Base-by-base conservation (phyloP, 2,888 invertebrate genomes). In the Epinotia bilunana region DNA sequence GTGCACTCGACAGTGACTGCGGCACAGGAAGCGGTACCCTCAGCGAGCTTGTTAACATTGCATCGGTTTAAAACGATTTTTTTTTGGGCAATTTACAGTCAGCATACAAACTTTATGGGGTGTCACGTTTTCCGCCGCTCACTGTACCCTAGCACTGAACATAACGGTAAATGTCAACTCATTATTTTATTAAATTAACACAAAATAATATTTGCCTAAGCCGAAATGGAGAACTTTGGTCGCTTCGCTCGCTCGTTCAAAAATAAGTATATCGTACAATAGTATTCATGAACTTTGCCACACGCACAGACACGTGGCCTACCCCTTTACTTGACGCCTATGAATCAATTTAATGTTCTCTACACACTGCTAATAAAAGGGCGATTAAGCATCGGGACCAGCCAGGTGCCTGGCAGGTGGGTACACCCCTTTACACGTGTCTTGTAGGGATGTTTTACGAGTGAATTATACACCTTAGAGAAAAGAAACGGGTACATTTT, bases 341-440 rank as follows among this genome's bases (percentile, higher is more conserved):
- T 58, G 4, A 69, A 58, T 69, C 68, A 69, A 68, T 69, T 69
- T 58, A 58, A 16, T 58, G 58, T 69, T 58, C 69, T 2, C 5
- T 58, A 23, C 53, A 49, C 60, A 33, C n/a, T 16, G 53, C 23
- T 11, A 20, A 62, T 71, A 53, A 71, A 49, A 53, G 70, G 49
- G 70, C 20, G 49, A 46, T 70, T 71, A 71, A 65, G 53, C 39
- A 46, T 23, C 23, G 13, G 23, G 49, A 49, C 18, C 28, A 33
- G 61, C 61, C 70, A 70, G 70, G 70, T 70, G 70, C 6, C 20
- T 18, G 49, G 70, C 70, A 71, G 70, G 70, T 71, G 70, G 20
- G 49, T 6, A 53, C 53, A 60, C 58, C 46, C 69, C 69, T 60
- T 69, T 69, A 60, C 58, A 16, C 7, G 53, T 53, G 53, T n/a